Conservation (phyloP, 2,888 invertebrate genomes). For the Ophioninae sp. region DNA sequence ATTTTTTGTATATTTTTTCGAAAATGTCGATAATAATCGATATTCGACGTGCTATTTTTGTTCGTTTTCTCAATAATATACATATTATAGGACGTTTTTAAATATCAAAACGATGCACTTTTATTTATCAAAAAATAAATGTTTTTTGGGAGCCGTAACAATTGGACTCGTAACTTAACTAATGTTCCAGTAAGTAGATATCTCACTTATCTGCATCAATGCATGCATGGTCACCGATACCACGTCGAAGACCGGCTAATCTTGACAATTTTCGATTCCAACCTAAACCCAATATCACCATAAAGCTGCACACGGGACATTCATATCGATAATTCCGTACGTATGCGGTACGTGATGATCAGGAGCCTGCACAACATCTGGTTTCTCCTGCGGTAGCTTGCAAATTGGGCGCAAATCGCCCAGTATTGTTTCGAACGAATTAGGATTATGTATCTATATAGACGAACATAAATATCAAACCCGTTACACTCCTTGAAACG, state of each 20-base stretch:
- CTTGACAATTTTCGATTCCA: not conserved
- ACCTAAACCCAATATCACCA: not conserved
- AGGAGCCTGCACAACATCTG: not conserved
- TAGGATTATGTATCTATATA: not conserved
- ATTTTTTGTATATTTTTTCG: no score
- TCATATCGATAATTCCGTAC: not conserved
- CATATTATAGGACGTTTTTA: no score
- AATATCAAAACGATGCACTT: no score
- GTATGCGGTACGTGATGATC: not conserved
- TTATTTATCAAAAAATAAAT: no score
- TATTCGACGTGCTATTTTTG: no score
- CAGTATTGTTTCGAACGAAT: not conserved
- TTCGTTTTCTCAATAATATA: no score
- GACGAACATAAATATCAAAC: not conserved
- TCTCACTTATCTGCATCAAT: not conserved
- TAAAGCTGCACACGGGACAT: not conserved
- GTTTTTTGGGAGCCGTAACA: no score
- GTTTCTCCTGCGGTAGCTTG: not conserved
- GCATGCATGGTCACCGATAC: not conserved
- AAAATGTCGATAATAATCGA: no score
- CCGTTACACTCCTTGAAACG: not conserved
- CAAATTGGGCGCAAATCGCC: not conserved
- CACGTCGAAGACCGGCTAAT: not conserved
- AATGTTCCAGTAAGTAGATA: not conserved
- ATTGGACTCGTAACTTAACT: no score